Percentiles rank a stretch among this genome's conserved stretches.
Conservation (phyloP, 2,113 vertebrate genomes). For the Panurus biarmicus region DNA sequence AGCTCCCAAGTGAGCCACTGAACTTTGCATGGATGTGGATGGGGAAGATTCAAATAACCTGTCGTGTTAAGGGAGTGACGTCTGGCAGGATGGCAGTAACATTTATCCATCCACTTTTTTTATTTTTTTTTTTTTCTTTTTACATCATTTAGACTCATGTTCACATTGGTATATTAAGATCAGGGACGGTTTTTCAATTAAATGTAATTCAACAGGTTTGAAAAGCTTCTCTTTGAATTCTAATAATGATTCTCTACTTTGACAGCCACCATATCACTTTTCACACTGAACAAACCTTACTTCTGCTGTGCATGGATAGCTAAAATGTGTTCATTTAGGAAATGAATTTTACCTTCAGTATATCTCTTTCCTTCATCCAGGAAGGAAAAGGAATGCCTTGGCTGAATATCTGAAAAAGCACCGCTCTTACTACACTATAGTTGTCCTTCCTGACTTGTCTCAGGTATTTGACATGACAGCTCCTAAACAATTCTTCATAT, state of each 20-base stretch:
- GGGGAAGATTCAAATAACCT: background rate
- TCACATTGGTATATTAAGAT: background rate
- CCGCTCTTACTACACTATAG: constrained; percentile 69
- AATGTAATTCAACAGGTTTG: background rate
- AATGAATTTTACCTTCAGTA: constrained; percentile 68
- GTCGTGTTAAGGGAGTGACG: background rate
- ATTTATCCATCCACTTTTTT: background rate
- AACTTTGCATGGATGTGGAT: background rate
- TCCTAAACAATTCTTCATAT: constrained; percentile 71
- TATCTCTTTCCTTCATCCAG: constrained; percentile 79
- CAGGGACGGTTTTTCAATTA: background rate
- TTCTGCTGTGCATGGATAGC: background rate
- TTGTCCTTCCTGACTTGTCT: constrained; percentile 70
- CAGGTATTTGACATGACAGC: constrained; percentile 65
- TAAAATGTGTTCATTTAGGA: background rate
- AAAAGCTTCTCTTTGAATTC: background rate
- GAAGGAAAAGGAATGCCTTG: constrained; percentile 73
- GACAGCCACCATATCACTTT: background rate
- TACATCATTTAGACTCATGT: background rate
- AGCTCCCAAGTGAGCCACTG: background rate
- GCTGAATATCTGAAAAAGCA: constrained; percentile 76
- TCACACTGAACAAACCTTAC: background rate
- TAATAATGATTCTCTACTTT: background rate
- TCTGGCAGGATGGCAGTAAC: background rate
- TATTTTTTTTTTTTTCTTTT: background rate